phyloP scores from a whole-genome alignment of 2,113 vertebrate genomes.

The Baryphthengus martii region DNA sequence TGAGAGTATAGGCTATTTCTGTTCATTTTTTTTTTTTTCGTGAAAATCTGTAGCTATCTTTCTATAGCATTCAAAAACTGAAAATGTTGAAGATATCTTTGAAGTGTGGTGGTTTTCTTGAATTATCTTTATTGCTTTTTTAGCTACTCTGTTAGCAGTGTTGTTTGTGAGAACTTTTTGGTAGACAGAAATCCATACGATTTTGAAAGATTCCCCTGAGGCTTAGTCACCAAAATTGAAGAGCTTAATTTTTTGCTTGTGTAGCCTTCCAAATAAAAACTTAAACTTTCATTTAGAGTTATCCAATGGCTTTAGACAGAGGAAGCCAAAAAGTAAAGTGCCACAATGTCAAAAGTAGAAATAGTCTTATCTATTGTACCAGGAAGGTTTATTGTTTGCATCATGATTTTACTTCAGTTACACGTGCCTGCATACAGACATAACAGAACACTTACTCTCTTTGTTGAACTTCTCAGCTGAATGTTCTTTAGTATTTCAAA shows the following conservation, averaged over 20 bases:
- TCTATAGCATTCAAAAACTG: not conserved
- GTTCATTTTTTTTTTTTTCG: not conserved
- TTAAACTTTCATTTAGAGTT: not conserved
- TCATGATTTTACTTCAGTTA: not conserved
- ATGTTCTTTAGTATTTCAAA: not conserved
- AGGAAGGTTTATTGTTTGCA: not conserved
- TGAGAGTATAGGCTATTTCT: not conserved
- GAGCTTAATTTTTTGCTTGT: slow-evolving; percentile 48
- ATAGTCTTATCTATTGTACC: not conserved
- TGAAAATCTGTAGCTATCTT: not conserved
- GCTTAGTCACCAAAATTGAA: not conserved
- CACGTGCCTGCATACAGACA: not conserved
- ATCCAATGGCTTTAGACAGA: slow-evolving; percentile 28
- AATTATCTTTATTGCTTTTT: not conserved
- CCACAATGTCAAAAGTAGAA: not conserved
- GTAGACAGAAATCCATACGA: not conserved
- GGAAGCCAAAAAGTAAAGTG: slow-evolving; percentile 12
- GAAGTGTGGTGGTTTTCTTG: not conserved
- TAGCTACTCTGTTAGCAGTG: not conserved
- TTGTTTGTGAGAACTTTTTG: not conserved
- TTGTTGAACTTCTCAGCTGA: not conserved
- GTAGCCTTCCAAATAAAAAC: slow-evolving; percentile 4
- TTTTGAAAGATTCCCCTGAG: not conserved
- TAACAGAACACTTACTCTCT: not conserved
- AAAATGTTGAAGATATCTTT: not conserved